phyloP scores from a whole-genome alignment of 2,113 vertebrate genomes.

The Vimba vimba region DNA sequence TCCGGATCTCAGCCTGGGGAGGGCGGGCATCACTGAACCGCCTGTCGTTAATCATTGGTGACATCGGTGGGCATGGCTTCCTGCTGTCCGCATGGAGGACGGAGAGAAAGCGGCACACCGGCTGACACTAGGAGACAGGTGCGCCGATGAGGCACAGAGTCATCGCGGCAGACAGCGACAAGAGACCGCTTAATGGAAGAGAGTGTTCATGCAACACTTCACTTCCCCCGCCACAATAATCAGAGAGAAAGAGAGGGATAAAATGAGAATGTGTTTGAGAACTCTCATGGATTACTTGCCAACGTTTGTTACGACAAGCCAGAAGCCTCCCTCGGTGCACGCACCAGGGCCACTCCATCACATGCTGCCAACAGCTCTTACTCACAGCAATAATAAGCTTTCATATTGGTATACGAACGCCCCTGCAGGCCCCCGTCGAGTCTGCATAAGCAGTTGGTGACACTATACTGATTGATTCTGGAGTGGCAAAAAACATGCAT shows the following conservation, averaged over 20 bases:
- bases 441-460: not conserved
- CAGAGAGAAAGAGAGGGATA: conserved; percentile 13
- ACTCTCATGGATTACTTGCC: conserved; percentile 40
- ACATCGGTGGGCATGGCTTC: conserved; percentile 39
- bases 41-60: conserved; percentile 43
- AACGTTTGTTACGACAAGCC: conserved; percentile 18
- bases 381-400: conserved; percentile 33
- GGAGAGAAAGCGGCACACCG: not conserved
- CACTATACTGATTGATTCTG: no score
- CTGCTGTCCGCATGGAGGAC: conserved; percentile 25
- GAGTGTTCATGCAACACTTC: conserved; percentile 33
- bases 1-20: conserved; percentile 13
- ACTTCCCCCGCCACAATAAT: conserved; percentile 15
- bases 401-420: conserved; percentile 8
- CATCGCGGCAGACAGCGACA: conserved; percentile 35
- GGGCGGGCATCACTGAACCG: conserved; percentile 10
- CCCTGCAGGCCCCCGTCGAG: not conserved
- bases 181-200: conserved; percentile 46
- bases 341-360: conserved; percentile 28
- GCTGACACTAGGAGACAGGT: conserved; percentile 46
- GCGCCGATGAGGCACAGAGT: conserved; percentile 19
- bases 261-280: conserved; percentile 37
- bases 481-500: no score
- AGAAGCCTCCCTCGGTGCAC: not conserved
- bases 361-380: conserved; percentile 25